Conservation (phyloP, 2,888 invertebrate species). For the Cheilosia grossa region DNA sequence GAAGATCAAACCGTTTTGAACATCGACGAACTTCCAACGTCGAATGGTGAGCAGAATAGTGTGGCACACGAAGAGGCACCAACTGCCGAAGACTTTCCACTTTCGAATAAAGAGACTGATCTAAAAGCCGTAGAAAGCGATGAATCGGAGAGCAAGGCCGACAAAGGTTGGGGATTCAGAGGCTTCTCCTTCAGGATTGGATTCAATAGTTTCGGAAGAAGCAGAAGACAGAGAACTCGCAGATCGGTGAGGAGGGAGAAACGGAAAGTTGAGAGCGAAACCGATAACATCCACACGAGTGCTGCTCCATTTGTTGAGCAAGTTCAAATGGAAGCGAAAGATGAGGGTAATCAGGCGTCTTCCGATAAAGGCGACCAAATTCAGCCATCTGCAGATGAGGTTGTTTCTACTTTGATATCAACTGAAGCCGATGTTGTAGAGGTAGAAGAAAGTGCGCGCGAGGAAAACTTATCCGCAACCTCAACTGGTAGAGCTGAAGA, state of each 20-base stretch:
- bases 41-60: background rate
- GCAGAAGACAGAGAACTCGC: slow-evolving; percentile 27
- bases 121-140: background rate
- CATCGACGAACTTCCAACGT: background rate
- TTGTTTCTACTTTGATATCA: too few relatives aligned
- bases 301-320: background rate
- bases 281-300: background rate
- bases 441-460: too few relatives aligned
- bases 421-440: too few relatives aligned
- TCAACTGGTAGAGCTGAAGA: too few relatives aligned
- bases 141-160: slow-evolving; percentile 6
- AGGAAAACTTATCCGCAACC: too few relatives aligned
- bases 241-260: slow-evolving; percentile 43
- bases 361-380: background rate
- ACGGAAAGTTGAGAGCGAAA: background rate
- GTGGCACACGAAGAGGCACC: background rate
- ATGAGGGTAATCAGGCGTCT: background rate
- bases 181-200: slow-evolving; percentile 50
- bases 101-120: background rate
- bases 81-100: background rate
- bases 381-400: background rate
- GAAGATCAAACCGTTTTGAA: background rate
- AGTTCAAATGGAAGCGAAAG: background rate
- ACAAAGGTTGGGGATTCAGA: slow-evolving; percentile 7
- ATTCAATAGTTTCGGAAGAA: slow-evolving; percentile 50